These are phyloP conservation scores for Sesamia nonagrioides DNA, from an alignment of 1,140 invertebrate species.

Conservation along the genomic window DNA sequence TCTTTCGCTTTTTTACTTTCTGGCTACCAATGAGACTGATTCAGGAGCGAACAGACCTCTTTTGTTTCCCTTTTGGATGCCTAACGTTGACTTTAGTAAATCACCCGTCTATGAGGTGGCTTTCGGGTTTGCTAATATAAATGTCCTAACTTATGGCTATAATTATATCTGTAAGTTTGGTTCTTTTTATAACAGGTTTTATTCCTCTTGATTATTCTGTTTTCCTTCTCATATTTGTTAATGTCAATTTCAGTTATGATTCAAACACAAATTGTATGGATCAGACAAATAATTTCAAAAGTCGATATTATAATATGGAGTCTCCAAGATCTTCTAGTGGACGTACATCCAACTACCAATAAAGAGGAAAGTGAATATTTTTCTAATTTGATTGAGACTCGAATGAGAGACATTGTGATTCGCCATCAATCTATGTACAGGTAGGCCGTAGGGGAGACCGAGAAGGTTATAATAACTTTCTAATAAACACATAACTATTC, in stretches of 20 bases:
- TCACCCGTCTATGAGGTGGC: conserved; percentile 70
- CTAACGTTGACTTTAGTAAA: conserved; percentile 61
- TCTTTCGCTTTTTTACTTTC: conserved; percentile 57
- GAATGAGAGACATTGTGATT: conserved; percentile 68
- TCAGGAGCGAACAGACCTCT: conserved; percentile 59
- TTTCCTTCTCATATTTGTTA: too few relatives aligned
- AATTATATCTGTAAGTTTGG: conserved; percentile 73
- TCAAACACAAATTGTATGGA: conserved; percentile 75
- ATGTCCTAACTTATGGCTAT: conserved; percentile 58
- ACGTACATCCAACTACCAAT: conserved; percentile 59
- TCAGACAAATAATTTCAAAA: conserved; percentile 72
- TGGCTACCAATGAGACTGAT: conserved; percentile 54
- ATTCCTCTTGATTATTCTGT: too few relatives aligned
- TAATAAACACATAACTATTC: too few relatives aligned
- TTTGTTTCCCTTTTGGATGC: conserved; percentile 71
- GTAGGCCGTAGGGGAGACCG: conserved; percentile 50
- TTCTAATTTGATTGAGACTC: conserved; percentile 58
- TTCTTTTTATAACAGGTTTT: background rate
- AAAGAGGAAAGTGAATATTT: conserved; percentile 55
- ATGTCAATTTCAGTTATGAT: conserved; percentile 73
- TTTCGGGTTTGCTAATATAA: conserved; percentile 64
- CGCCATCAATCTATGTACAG: conserved; percentile 71
- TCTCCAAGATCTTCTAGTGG: conserved; percentile 70
- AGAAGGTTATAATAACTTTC: too few relatives aligned
- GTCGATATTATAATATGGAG: conserved; percentile 72